Evolutionary conservation across 1,140 invertebrate genomes (phyloP), one percentile per base, ranked within the genome.

Genomic region (Bombyx mandarina): DNA sequence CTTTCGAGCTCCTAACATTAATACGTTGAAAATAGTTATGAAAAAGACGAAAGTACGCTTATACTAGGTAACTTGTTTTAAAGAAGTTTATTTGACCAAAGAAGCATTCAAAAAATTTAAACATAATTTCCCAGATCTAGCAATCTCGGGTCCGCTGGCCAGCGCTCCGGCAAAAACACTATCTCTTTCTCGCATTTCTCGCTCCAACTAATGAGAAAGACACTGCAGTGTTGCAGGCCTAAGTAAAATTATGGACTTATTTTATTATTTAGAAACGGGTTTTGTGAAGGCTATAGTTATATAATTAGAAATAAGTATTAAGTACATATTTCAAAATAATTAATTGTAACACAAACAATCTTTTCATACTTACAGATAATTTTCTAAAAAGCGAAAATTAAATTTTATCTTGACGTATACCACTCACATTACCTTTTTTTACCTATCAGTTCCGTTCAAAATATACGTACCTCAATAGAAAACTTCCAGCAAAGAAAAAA

Each of bases 131-230:
- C 26, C 2, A 35, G 26, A 35, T 35, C 26, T 63, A 49, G 53
- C 50, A 54, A 26, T 45, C 45, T 54, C 46, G 43, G 79, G 71
- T 76, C 71, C 82, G 82, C 79, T 69, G 82, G 82, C 82, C 75
- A 86, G 82, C 73, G 73, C 67, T 66, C 76, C 82, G 76, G 26
- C n/a, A 61, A 47, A 58, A 63, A 57, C 54, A 45, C 35, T 58
- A 67, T 65, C n/a, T 79, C 79, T 75, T 73, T 73, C 26, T 35
- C 62, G 82, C 76, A 55, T 50, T 63, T 77, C 75, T 74, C 68
- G 8, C 45, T 85, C 63, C 58, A 57, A 62, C 80, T 56, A 59
- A 64, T 47, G 22, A 54, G 26, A 53, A 48, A 54, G 49, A 44
- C 8, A 56, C 45, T 26, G 8, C 10, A 61, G 78, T 80, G 77